phyloP scores from a whole-genome alignment of 2,797 vertebrate species.

The Prionace glauca region DNA sequence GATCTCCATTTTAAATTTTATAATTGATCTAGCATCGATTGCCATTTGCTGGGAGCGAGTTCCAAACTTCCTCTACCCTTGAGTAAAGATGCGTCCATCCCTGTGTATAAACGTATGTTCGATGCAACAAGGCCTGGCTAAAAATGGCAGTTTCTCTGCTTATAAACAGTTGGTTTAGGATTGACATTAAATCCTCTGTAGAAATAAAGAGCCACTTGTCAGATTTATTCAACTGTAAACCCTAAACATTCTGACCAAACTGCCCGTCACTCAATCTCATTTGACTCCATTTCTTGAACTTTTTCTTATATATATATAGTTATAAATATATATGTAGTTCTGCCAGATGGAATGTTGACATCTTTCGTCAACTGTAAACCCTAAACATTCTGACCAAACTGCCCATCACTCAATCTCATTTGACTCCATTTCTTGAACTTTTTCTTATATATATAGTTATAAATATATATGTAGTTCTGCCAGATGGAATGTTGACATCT shows the following conservation, averaged over 20 bases:
- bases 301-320: too few species aligned
- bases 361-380: slow-evolving; percentile 7
- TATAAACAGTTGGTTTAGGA: neutral
- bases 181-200: neutral
- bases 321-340: too few species aligned
- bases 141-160: neutral
- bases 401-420: neutral
- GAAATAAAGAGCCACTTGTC: neutral
- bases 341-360: too few species aligned
- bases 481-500: neutral
- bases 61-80: neutral
- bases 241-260: neutral
- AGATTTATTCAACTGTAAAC: slow-evolving; percentile 15
- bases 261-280: slow-evolving; percentile 3
- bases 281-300: neutral
- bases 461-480: neutral
- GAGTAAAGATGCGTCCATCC: neutral
- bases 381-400: neutral
- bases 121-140: neutral
- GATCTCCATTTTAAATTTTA: neutral
- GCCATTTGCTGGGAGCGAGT: neutral
- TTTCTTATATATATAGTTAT: too few species aligned
- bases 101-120: neutral
- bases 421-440: neutral
- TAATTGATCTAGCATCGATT: neutral